Evolutionary conservation across 2,797 vertebrate genomes (phyloP).

Genomic region (Lutjanus campechanus): DNA sequence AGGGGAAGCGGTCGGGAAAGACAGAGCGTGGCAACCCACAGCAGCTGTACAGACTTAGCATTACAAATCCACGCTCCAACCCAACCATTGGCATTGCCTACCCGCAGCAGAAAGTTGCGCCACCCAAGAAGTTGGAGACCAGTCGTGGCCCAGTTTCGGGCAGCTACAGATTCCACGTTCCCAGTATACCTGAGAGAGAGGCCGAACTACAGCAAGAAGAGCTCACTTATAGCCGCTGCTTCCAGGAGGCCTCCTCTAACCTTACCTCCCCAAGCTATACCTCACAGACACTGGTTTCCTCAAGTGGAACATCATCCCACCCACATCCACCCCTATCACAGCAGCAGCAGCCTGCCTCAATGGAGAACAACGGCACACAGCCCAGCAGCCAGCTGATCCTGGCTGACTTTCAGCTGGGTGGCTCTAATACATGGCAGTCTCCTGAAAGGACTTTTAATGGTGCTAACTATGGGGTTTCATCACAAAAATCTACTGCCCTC

Average conservation of each 20-base stretch:
- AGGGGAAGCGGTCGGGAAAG: constrained; percentile 86
- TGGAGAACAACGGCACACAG: constrained; percentile 83
- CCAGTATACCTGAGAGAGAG: constrained; percentile 87
- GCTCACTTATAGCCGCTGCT: constrained; percentile 88
- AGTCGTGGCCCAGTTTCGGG: constrained; percentile 80
- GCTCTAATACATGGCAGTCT: constrained; percentile 88
- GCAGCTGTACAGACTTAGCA: constrained; percentile 92
- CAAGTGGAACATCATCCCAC: constrained; percentile 79
- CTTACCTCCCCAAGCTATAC: constrained; percentile 92
- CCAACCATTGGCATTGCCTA: constrained; percentile 92
- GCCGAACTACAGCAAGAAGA: constrained; percentile 90
- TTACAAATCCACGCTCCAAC: constrained; percentile 87
- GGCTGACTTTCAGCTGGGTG: constrained; percentile 88
- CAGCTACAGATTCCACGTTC: constrained; percentile 90
- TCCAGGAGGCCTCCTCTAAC: constrained; percentile 88
- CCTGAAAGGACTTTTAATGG: constrained; percentile 90
- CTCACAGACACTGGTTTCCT: constrained; percentile 88
- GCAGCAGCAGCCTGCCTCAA: constrained; percentile 82
- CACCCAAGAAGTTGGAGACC: constrained; percentile 89
- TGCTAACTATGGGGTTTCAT: constrained; percentile 88
- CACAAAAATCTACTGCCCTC: constrained; percentile 87
- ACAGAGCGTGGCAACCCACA: constrained; percentile 89
- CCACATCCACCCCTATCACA: constrained; percentile 78
- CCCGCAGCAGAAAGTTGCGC: constrained; percentile 91
- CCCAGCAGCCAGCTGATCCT: constrained; percentile 88